phyloP scores from a whole-genome alignment of 35 echinoderm and acorn worm species.

The Lytechinus pictus region DNA sequence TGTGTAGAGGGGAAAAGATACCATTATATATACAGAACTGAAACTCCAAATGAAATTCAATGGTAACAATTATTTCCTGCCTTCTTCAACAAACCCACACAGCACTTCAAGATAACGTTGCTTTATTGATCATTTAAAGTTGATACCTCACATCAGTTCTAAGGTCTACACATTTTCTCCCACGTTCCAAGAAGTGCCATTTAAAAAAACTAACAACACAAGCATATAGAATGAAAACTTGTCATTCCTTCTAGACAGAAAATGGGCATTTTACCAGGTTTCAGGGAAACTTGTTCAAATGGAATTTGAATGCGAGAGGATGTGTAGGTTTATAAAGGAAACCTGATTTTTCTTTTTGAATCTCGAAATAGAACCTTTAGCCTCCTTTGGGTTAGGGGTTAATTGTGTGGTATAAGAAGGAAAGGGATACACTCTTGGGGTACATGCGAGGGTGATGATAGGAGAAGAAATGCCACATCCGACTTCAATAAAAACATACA shows the following conservation, averaged over 20 bases:
- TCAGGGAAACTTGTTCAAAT: not conserved
- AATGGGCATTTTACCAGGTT: constrained; percentile 9
- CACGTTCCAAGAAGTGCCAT: not conserved
- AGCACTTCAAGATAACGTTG: not conserved
- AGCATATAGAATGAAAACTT: not conserved
- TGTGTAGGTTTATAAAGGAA: constrained; percentile 37
- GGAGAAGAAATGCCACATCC: not conserved
- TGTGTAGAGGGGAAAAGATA: not conserved
- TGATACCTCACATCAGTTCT: not conserved
- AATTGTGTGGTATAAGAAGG: not conserved
- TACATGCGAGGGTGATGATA: not conserved
- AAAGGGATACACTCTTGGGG: not conserved
- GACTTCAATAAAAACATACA: not conserved
- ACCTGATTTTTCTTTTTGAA: not conserved
- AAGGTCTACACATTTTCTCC: not conserved
- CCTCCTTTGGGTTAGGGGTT: not conserved
- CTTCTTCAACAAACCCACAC: not conserved
- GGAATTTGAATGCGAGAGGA: not conserved
- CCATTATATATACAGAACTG: not conserved
- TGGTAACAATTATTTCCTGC: not conserved
- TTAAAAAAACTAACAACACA: not conserved
- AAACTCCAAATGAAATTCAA: not conserved
- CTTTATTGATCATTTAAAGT: not conserved
- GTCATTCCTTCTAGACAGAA: not conserved
- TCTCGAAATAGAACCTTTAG: constrained; percentile 26